Base-by-base conservation (phyloP, 1,140 invertebrate species). In the Meteorus sp. region DNA sequence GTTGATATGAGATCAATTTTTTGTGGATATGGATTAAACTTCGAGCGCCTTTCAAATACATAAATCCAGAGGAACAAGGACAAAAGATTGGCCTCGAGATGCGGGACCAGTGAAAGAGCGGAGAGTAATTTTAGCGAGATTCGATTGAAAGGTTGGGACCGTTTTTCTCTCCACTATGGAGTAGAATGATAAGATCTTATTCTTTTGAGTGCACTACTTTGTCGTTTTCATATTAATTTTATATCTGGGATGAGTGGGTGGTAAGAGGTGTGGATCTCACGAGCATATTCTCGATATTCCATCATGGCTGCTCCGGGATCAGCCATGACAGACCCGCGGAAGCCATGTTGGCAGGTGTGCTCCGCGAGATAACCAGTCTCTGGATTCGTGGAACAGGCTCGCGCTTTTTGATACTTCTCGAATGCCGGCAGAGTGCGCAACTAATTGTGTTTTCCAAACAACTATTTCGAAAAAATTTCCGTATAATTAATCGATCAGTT, bases 281-380 rank as follows among this genome's bases (percentile, higher is more conserved):
- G 47, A 45, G 63, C 27, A 59, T 53, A 66, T 66, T 65, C 70
- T 70, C 65, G 66, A 67, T 66, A 73, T 75, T 73, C 67, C 76
- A 80, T 79, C 69, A 79, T 80, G 77, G 78, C 78, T 63, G 72
- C 64, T 35, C 22, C 68, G 70, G 67, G 69, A 73, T 71, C 74
- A 77, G 77, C 75, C 76, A 76, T 78, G 75, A 77, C 70, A 72
- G 73, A 69, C 63, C 74, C 71, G 77, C 78, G 77, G 78, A 76
- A 80, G 78, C 78, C 78, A 80, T 79, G 76, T 80, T 80, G 77
- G 78, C 77, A 80, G 78, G 78, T 80, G 78, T 77, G 78, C 75
- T 48, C 41, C n/a, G n/a, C 51, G 61, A 59, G 62, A 63, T 63
- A 60, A 63, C 62, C 62, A 63, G 62, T 63, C 55, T 57, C 43